Percentiles rank a stretch among this genome's conserved stretches.
These are phyloP conservation scores for Bagarius yarrelli DNA, from an alignment of 2,113 vertebrate species.

Conservation along the genomic window DNA sequence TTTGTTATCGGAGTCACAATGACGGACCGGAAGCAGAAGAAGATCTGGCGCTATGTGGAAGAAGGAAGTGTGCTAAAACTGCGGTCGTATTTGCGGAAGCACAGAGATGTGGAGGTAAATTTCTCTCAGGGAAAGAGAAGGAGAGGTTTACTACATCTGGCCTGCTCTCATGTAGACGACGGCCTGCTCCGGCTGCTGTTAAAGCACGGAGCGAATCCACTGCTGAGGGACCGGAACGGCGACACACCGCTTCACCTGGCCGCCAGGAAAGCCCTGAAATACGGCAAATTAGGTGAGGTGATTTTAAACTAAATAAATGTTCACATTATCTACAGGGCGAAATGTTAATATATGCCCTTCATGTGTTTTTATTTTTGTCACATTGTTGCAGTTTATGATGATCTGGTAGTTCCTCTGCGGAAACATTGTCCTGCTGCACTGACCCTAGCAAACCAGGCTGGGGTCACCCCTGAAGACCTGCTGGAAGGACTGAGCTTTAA, in stretches of 20 bases:
- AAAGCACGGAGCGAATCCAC: constrained; percentile 73
- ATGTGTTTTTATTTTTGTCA: not conserved
- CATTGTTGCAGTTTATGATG: constrained; percentile 67
- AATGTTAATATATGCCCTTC: not conserved
- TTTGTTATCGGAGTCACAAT: constrained; percentile 50
- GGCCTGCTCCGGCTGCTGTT: constrained; percentile 72
- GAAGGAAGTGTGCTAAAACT: constrained; percentile 72
- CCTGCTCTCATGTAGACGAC: constrained; percentile 72
- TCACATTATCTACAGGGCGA: not conserved
- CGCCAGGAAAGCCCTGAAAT: constrained; percentile 65
- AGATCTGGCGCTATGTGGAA: constrained; percentile 75
- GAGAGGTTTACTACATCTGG: constrained; percentile 74
- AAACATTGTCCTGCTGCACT: constrained; percentile 73
- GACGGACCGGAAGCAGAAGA: constrained; percentile 68
- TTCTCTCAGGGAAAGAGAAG: constrained; percentile 66
- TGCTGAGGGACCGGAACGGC: constrained; percentile 69
- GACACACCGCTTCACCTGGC: constrained; percentile 78
- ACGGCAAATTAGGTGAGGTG: constrained; percentile 57
- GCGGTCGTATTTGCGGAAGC: constrained; percentile 75
- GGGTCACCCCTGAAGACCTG: constrained; percentile 78
- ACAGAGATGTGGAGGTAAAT: constrained; percentile 72
- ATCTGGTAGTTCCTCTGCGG: constrained; percentile 76
- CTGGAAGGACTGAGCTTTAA: constrained; percentile 62
- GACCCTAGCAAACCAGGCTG: constrained; percentile 70
- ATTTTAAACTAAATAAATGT: not conserved